Percentiles rank a stretch among this genome's conserved stretches.
Evolutionary conservation across 2,888 invertebrate species (phyloP).

Genomic region (Icerya purchasi): DNA sequence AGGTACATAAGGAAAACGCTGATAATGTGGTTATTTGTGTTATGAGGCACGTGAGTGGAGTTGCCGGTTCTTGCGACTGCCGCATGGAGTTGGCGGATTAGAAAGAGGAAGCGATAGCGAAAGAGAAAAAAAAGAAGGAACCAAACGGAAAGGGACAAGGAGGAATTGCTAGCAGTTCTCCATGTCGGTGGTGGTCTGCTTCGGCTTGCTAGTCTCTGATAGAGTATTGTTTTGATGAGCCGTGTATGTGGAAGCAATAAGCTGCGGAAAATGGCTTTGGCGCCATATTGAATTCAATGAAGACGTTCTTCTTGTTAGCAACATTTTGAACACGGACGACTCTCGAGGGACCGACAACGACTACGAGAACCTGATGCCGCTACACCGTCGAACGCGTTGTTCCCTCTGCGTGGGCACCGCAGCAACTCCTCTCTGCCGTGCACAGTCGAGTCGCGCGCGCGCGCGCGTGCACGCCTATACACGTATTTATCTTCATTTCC

Average conservation of each 20-base stretch:
- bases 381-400: too few species aligned
- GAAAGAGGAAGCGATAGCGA: too few species aligned
- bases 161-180: too few species aligned
- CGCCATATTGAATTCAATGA: conserved; percentile 22
- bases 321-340: not conserved
- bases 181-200: conserved; percentile 10
- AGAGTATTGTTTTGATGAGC: conserved; percentile 19
- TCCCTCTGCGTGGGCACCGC: too few species aligned
- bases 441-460: too few species aligned
- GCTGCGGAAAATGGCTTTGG: conserved; percentile 19
- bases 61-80: not conserved
- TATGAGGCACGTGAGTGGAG: conserved; percentile 13
- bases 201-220: conserved; percentile 9
- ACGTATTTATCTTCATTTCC: too few species aligned
- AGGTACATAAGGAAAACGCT: conserved; percentile 8
- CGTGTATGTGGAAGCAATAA: conserved; percentile 21
- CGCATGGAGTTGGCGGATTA: not conserved
- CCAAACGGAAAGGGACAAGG: too few species aligned
- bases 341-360: not conserved
- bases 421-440: too few species aligned
- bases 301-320: conserved; percentile 16
- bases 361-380: too few species aligned
- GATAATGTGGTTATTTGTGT: conserved; percentile 14
- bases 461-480: too few species aligned
- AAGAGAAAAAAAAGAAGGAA: too few species aligned